A percentile compares a stretch with the other conserved stretches of the same genome.
Conservation (phyloP, 2,888 invertebrate genomes). For the Chaetogeoica ovagalla region DNA sequence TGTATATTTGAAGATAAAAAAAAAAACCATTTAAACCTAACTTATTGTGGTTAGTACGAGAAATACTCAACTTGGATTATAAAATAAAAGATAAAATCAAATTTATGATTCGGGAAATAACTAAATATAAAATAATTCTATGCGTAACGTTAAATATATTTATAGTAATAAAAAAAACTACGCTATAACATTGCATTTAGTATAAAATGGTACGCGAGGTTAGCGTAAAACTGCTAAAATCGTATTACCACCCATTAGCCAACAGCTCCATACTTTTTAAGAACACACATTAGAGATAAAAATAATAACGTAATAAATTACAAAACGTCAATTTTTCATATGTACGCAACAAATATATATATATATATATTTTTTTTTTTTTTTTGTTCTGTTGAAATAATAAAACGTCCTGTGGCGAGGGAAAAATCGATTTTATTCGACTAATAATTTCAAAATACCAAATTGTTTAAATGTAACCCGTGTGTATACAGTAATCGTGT, state of each 20-base stretch:
- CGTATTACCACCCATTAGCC: neutral
- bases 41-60: neutral
- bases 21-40: neutral
- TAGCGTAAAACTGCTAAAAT: neutral
- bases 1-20: neutral
- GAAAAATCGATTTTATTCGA: neutral
- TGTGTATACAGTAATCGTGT: neutral
- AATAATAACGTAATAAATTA: constrained; percentile 20
- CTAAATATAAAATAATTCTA: constrained; percentile 8
- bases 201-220: neutral
- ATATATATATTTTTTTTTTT: neutral
- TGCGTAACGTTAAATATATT: neutral
- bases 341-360: neutral
- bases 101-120: constrained; percentile 15
- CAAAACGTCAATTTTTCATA: neutral
- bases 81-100: constrained; percentile 11
- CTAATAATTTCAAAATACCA: neutral
- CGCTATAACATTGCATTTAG: neutral
- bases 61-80: neutral
- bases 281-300: neutral
- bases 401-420: neutral
- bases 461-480: neutral
- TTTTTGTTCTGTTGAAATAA: neutral
- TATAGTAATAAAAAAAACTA: neutral
- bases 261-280: neutral